Percentiles rank a stretch among this genome's conserved stretches.
Evolutionary conservation across 2,888 invertebrate genomes (phyloP).

Genomic region (Slavum lentiscoides): DNA sequence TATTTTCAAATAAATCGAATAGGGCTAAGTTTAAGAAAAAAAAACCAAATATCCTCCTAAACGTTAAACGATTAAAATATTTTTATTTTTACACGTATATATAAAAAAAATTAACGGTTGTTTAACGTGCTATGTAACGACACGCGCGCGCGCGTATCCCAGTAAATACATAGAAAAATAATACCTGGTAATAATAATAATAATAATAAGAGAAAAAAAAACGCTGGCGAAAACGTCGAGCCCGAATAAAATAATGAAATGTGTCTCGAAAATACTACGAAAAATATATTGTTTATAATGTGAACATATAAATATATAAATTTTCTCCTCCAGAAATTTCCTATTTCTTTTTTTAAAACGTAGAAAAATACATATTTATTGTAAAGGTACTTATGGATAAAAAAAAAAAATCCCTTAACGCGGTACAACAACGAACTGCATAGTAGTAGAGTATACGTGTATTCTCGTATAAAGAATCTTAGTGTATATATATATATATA

Average conservation of each 20-base stretch:
- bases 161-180: no score
- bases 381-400: constrained; percentile 8
- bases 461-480: no score
- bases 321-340: background rate
- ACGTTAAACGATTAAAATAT: constrained; percentile 20
- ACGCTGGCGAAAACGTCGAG: background rate
- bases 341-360: background rate
- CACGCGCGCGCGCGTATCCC: no score
- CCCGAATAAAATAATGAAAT: background rate
- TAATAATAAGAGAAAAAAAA: background rate
- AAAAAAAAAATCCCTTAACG: constrained; percentile 4
- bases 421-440: background rate
- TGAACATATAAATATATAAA: background rate
- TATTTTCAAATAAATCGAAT: constrained; percentile 30
- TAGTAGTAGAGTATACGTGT: no score
- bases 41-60: constrained; percentile 22
- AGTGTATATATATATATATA: background rate
- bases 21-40: constrained; percentile 14
- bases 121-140: background rate
- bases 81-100: constrained; percentile 3
- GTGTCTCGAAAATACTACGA: background rate
- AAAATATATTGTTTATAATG: background rate
- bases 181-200: background rate
- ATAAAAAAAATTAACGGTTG: background rate
- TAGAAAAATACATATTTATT: background rate